These are phyloP conservation scores for Theropithecus gelada DNA, from an alignment of 2,113 vertebrate species.

Conservation along the genomic window DNA sequence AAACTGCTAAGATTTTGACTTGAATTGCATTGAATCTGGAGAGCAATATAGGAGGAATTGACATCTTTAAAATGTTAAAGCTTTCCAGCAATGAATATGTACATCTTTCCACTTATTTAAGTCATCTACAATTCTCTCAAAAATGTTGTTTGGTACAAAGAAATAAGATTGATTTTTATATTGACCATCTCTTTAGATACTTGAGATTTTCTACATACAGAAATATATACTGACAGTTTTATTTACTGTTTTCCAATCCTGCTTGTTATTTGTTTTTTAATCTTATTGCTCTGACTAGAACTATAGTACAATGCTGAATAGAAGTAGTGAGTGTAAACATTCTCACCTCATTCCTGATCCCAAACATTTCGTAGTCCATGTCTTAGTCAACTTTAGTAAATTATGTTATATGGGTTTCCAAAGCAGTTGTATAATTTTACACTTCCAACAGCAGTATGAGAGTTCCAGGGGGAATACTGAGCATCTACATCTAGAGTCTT, in stretches of 20 bases:
- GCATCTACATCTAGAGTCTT: not conserved
- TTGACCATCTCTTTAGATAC: not conserved
- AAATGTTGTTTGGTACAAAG: not conserved
- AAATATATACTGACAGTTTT: not conserved
- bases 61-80: not conserved
- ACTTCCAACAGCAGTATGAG: not conserved
- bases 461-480: not conserved
- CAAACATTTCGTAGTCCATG: not conserved
- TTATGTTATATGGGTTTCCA: not conserved
- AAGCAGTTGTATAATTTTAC: not conserved
- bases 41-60: not conserved
- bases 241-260: not conserved
- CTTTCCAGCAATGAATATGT: not conserved
- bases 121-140: not conserved
- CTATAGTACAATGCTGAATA: not conserved
- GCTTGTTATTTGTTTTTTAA: not conserved
- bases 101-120: not conserved
- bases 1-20: not conserved
- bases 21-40: not conserved
- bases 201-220: not conserved
- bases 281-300: not conserved
- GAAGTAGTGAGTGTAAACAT: not conserved
- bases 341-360: not conserved
- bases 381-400: not conserved
- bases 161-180: constrained; percentile 30